phyloP scores from a whole-genome alignment of 2,797 vertebrate species.

The Sciaenops ocellatus region DNA sequence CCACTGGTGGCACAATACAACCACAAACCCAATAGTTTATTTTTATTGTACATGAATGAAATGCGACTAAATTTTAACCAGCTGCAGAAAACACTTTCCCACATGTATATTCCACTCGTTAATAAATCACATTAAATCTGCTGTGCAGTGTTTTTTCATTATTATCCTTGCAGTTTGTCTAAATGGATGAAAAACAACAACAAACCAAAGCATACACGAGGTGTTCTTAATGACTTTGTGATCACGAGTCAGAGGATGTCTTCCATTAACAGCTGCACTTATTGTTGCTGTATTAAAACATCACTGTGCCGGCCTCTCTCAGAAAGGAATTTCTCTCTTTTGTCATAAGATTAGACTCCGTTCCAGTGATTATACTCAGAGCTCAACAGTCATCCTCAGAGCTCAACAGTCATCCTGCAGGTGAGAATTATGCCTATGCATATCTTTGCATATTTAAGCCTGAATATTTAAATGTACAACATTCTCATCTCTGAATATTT shows the following conservation, averaged over 20 bases:
- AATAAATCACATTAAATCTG: neutral
- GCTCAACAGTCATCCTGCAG: slow-evolving; percentile 60
- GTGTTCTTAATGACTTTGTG: slow-evolving; percentile 36
- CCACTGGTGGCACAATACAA: no score
- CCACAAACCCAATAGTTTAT: no score
- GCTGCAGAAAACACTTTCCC: neutral
- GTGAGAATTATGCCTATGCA: slow-evolving; percentile 65
- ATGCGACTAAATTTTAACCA: neutral
- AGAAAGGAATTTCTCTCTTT: slow-evolving; percentile 46
- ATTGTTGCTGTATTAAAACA: slow-evolving; percentile 6
- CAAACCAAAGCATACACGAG: neutral
- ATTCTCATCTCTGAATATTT: slow-evolving; percentile 64
- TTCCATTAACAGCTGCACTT: neutral
- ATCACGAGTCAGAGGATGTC: slow-evolving; percentile 42
- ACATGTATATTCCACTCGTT: neutral
- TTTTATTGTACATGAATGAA: no score
- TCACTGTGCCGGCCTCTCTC: slow-evolving; percentile 1
- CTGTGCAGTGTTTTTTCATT: neutral
- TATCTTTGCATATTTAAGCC: slow-evolving; percentile 73
- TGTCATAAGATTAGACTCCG: slow-evolving; percentile 51
- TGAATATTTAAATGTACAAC: slow-evolving; percentile 66
- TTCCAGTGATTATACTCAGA: slow-evolving; percentile 62
- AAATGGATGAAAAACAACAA: slow-evolving; percentile 9
- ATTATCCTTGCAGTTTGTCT: neutral
- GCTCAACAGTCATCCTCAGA: slow-evolving; percentile 51